A percentile compares a stretch with the other conserved stretches of the same genome.
Evolutionary conservation across 1,140 invertebrate genomes (phyloP).

Genomic region (Camponotus vicinus): DNA sequence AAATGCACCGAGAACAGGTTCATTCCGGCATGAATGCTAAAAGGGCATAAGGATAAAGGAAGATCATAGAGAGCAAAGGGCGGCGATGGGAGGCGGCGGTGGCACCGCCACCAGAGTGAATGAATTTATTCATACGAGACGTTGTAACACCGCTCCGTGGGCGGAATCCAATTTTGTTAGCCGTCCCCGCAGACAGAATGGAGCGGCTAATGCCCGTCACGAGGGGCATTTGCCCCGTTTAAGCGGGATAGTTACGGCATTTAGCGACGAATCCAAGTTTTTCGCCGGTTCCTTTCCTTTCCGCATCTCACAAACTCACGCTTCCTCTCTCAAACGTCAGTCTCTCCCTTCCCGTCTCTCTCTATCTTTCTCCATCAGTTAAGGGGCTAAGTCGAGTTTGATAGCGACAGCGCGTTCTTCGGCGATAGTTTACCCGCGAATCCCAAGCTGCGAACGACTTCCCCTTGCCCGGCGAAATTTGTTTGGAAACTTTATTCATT

Average conservation of each 20-base stretch:
- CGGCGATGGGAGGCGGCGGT: slow-evolving; percentile 2
- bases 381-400: slow-evolving; percentile 48
- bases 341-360: not conserved
- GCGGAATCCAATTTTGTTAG: slow-evolving; percentile 60
- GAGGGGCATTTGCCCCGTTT: slow-evolving; percentile 50
- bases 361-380: not conserved
- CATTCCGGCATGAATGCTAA: slow-evolving; percentile 56
- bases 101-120: slow-evolving; percentile 38
- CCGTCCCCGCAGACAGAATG: slow-evolving; percentile 54
- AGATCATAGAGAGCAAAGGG: slow-evolving; percentile 45
- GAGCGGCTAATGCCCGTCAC: slow-evolving; percentile 50
- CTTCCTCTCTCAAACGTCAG: not conserved
- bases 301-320: slow-evolving; percentile 31
- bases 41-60: slow-evolving; percentile 59
- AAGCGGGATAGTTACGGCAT: slow-evolving; percentile 57
- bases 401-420: slow-evolving; percentile 25
- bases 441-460: slow-evolving; percentile 50
- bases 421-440: slow-evolving; percentile 40
- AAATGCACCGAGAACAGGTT: slow-evolving; percentile 57
- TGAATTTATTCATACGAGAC: slow-evolving; percentile 64
- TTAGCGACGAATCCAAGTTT: slow-evolving; percentile 50
- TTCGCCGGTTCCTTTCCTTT: slow-evolving; percentile 31
- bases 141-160: slow-evolving; percentile 59
- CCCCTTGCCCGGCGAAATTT: slow-evolving; percentile 35
- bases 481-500: slow-evolving; percentile 63